Percentiles rank a stretch among this genome's conserved stretches.
phyloP scores from a whole-genome alignment of 2,888 invertebrate genomes.

The Pedicia rivosa region DNA sequence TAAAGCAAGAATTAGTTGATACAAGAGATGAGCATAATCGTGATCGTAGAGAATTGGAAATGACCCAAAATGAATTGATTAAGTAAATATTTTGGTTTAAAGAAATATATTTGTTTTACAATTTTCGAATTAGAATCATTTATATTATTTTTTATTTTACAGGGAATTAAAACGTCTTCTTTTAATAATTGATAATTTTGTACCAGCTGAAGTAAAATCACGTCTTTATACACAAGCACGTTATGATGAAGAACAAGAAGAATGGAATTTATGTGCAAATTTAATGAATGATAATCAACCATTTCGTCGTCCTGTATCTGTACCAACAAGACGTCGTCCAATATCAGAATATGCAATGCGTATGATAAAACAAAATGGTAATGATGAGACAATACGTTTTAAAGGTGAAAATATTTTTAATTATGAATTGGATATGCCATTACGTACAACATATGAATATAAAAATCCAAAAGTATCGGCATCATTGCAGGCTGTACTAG shows the following conservation, averaged over 20 bases:
- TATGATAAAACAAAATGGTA: conserved; percentile 23
- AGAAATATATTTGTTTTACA: background rate
- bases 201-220: conserved; percentile 65
- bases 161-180: conserved; percentile 78
- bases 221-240: conserved; percentile 54
- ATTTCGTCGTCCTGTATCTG: conserved; percentile 43
- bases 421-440: conserved; percentile 31
- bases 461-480: conserved; percentile 30
- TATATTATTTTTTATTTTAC: conserved; percentile 13
- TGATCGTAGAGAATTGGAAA: conserved; percentile 84
- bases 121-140: conserved; percentile 1
- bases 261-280: conserved; percentile 39
- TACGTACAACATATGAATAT: conserved; percentile 31
- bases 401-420: conserved; percentile 28
- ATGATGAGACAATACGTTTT: conserved; percentile 13
- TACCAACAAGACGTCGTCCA: conserved; percentile 44
- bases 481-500: conserved; percentile 29
- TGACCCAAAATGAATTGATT: conserved; percentile 78
- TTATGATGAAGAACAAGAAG: conserved; percentile 71
- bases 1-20: conserved; percentile 65
- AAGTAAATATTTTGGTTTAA: conserved; percentile 38
- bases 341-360: conserved; percentile 40
- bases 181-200: conserved; percentile 78
- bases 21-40: conserved; percentile 76
- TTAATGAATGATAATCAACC: conserved; percentile 31